A percentile compares a stretch with the other conserved stretches of the same genome.
phyloP scores from a whole-genome alignment of 2,113 vertebrate genomes.

The Hippocampus comes region DNA sequence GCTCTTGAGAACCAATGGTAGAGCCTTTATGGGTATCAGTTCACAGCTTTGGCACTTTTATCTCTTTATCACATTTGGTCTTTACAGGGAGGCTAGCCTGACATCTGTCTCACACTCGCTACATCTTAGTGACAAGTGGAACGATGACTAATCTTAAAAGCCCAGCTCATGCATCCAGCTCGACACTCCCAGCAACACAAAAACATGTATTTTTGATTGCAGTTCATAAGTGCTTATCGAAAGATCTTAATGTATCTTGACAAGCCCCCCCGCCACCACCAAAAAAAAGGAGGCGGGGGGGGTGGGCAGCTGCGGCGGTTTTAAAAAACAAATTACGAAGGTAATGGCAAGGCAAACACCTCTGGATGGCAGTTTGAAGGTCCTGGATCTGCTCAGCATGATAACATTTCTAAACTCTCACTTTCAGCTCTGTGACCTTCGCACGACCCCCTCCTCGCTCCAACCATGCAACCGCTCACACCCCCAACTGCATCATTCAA shows the following conservation, averaged over 20 bases:
- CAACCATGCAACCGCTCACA: slow-evolving; percentile 9
- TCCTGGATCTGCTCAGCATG: slow-evolving; percentile 68
- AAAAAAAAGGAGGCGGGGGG: slow-evolving; percentile 32
- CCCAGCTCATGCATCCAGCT: slow-evolving; percentile 32
- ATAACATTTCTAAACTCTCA: slow-evolving; percentile 65
- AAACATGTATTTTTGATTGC: slow-evolving; percentile 5
- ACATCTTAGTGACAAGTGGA: slow-evolving; percentile 36
- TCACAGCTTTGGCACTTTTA: slow-evolving; percentile 60
- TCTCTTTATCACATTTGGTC: slow-evolving; percentile 63
- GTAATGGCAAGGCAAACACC: slow-evolving; percentile 72
- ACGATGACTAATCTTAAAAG: slow-evolving; percentile 46
- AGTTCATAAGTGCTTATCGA: slow-evolving; percentile 33
- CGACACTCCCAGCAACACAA: slow-evolving; percentile 19
- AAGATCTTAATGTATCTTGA: slow-evolving; percentile 27
- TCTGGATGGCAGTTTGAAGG: slow-evolving; percentile 55
- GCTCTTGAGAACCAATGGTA: slow-evolving; percentile 60
- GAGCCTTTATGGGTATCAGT: slow-evolving; percentile 65
- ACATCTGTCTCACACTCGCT: slow-evolving; percentile 50
- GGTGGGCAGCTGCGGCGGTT: slow-evolving; percentile 42
- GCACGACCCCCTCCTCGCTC: slow-evolving; percentile 36
- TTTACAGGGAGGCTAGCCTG: slow-evolving; percentile 49
- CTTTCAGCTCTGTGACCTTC: slow-evolving; percentile 60
- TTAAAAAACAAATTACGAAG: slow-evolving; percentile 66
- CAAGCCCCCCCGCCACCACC: background rate
- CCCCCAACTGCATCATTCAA: slow-evolving; percentile 31